Evolutionary conservation across 1,140 invertebrate genomes (phyloP).

Genomic region (Ruditapes philippinarum): DNA sequence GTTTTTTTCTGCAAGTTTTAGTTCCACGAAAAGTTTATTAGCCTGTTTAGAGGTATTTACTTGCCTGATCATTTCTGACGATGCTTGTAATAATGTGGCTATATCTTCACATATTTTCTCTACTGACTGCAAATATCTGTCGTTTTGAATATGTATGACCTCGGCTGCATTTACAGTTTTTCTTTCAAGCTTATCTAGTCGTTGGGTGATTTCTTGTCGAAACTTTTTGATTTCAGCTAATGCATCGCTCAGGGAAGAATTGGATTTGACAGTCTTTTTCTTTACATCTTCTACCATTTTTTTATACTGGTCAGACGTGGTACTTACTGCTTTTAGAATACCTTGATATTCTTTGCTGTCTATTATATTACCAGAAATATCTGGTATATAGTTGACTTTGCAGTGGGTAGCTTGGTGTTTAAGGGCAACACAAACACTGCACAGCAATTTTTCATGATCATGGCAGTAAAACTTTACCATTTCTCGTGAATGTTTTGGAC

Average conservation of each 20-base stretch:
- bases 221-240: no score
- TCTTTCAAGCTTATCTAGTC: not conserved
- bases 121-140: not conserved
- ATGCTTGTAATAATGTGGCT: not conserved
- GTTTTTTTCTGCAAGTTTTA: no score
- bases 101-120: not conserved
- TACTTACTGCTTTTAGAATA: not conserved
- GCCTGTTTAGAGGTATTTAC: no score
- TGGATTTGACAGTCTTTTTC: not conserved
- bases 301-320: not conserved
- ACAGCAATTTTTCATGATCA: not conserved
- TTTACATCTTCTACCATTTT: not conserved
- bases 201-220: not conserved
- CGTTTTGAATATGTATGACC: not conserved
- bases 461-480: no score
- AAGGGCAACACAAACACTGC: not conserved
- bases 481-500: not conserved
- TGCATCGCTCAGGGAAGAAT: not conserved
- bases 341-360: no score
- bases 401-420: not conserved
- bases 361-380: no score
- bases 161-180: not conserved
- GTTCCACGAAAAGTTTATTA: no score
- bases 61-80: no score
- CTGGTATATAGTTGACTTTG: not conserved